phyloP scores from a whole-genome alignment of 1,140 invertebrate species.

The Augochlora pura region DNA sequence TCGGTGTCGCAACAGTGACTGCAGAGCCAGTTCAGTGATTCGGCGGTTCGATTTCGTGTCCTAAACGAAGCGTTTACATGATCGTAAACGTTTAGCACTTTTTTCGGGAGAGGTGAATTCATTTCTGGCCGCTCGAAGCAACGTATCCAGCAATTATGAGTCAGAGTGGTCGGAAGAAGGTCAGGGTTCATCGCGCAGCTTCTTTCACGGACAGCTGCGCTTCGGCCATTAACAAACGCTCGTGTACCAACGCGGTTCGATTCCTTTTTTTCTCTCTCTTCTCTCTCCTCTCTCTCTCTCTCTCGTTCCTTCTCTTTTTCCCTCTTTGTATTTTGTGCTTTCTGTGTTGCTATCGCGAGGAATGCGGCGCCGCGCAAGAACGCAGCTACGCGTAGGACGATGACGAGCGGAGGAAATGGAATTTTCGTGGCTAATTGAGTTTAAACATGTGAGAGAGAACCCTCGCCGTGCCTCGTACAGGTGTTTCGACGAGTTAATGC shows the following conservation, averaged over 20 bases:
- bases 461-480: constrained; percentile 45
- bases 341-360: neutral
- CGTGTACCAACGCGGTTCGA: constrained; percentile 42
- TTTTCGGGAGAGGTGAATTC: neutral
- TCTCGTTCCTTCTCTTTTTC: too few species aligned
- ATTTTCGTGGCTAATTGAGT: constrained; percentile 67
- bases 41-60: too few species aligned
- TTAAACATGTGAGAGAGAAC: constrained; percentile 56
- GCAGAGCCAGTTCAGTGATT: too few species aligned
- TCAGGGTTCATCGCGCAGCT: constrained; percentile 65
- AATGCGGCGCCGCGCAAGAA: constrained; percentile 21
- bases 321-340: neutral
- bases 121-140: neutral
- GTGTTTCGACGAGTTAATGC: constrained; percentile 56
- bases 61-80: neutral
- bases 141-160: constrained; percentile 56
- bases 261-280: neutral
- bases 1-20: too few species aligned
- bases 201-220: constrained; percentile 63
- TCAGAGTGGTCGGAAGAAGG: constrained; percentile 36
- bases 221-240: constrained; percentile 50
- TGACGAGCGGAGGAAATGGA: constrained; percentile 55
- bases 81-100: neutral
- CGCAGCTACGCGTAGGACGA: constrained; percentile 18
- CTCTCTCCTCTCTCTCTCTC: neutral